phyloP scores from a whole-genome alignment of 2,797 vertebrate genomes.

The Lates japonicus region DNA sequence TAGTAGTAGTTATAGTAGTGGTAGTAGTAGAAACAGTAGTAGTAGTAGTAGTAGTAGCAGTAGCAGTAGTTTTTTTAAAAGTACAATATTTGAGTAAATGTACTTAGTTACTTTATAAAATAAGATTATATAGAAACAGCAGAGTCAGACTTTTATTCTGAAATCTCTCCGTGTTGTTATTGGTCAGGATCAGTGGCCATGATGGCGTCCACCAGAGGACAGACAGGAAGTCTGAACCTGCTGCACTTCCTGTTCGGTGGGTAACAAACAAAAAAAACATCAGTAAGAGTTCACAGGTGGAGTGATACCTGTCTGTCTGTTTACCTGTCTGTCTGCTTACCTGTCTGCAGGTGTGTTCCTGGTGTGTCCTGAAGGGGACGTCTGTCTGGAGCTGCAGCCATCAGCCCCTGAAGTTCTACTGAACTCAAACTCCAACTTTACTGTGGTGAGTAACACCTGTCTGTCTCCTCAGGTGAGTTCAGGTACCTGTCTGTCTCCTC shows the following conservation, averaged over 20 bases:
- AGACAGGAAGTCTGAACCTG: conserved; percentile 22
- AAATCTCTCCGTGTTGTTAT: background rate
- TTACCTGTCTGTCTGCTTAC: background rate
- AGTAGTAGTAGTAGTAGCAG: no score
- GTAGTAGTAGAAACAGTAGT: no score
- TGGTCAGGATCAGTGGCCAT: conserved; percentile 20
- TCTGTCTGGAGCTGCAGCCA: conserved; percentile 81
- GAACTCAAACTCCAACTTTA: conserved; percentile 81
- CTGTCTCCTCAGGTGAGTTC: background rate
- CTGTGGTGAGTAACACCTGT: conserved; percentile 71
- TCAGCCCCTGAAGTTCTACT: conserved; percentile 83
- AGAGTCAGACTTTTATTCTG: conserved; percentile 8
- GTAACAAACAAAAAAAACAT: conserved; percentile 11
- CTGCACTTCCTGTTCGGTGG: conserved; percentile 65
- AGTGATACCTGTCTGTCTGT: conserved; percentile 3
- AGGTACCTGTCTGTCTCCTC: conserved; percentile 7
- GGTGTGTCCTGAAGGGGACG: conserved; percentile 29
- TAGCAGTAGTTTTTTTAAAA: no score
- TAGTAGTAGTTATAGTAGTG: no score
- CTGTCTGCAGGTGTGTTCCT: conserved; percentile 60
- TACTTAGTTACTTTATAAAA: background rate
- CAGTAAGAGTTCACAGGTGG: background rate
- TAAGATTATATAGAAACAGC: background rate
- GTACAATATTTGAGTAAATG: background rate
- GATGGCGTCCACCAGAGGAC: conserved; percentile 25